Conservation (phyloP, 2,797 vertebrate genomes). For the Dendrocincla tyrannina region DNA sequence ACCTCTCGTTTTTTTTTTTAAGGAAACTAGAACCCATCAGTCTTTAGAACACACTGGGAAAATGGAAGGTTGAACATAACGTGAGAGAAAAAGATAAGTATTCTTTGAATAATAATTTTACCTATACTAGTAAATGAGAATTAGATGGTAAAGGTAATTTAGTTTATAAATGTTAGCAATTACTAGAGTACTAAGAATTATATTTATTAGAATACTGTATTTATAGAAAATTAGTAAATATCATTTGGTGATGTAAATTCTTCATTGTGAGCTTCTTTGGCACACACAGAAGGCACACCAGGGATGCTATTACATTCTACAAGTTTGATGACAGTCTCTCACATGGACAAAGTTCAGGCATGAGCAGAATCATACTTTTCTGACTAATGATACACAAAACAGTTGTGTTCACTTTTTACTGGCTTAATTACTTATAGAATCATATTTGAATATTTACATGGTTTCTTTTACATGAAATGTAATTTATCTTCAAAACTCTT, state of each 20-base stretch:
- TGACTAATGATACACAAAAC: background rate
- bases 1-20: background rate
- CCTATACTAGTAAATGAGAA: background rate
- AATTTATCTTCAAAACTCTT: background rate
- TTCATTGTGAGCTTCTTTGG: background rate
- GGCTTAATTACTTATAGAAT: background rate
- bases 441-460: background rate
- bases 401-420: background rate
- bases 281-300: background rate
- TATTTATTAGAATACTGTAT: background rate
- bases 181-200: background rate
- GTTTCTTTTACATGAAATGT: background rate
- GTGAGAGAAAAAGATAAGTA: background rate
- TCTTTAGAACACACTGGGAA: background rate
- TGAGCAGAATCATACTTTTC: background rate
- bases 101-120: background rate
- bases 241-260: background rate
- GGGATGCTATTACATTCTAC: background rate
- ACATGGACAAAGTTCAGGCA: background rate
- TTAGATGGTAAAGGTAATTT: background rate
- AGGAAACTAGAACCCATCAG: background rate
- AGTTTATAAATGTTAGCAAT: background rate
- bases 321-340: background rate
- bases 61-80: accelerated
- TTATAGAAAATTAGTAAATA: background rate